These are phyloP conservation scores for Hypsibius dujardini DNA, from an alignment of 1,140 invertebrate genomes.

Conservation along the genomic window DNA sequence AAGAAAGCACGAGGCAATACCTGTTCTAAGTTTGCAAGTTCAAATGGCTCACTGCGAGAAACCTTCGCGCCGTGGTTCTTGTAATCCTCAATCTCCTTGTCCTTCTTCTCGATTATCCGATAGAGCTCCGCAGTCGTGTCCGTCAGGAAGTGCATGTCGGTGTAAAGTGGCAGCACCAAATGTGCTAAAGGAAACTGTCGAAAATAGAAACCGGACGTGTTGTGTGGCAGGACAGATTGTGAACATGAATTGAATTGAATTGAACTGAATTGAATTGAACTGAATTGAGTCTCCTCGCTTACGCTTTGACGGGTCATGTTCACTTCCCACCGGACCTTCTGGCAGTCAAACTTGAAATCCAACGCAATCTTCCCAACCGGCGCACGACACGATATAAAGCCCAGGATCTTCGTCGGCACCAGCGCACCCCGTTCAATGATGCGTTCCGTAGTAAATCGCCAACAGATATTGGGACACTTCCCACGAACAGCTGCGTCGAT, in stretches of 20 bases:
- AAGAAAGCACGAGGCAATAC: no score
- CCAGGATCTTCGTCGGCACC: background rate
- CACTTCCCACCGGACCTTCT: background rate
- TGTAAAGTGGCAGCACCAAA: background rate
- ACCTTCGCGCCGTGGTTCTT: background rate
- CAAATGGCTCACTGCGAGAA: background rate
- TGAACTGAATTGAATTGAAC: no score
- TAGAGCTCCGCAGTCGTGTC: background rate
- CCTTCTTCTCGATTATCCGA: background rate
- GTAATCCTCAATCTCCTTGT: slow-evolving; percentile 15
- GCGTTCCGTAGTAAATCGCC: background rate
- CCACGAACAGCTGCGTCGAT: background rate
- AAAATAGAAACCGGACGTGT: no score
- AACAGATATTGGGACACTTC: no score
- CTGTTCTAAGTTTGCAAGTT: no score
- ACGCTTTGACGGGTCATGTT: background rate
- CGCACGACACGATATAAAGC: background rate
- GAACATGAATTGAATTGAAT: no score
- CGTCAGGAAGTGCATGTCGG: background rate
- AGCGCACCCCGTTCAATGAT: background rate
- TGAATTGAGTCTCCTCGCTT: no score
- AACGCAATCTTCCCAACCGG: background rate
- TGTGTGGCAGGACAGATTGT: no score
- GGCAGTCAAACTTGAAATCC: slow-evolving; percentile 5
- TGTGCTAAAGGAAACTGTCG: background rate